These are phyloP conservation scores for Chironex yamaguchii DNA, from an alignment of 30 jellyfish, hydroid and myxozoan genomes.

Conservation along the genomic window DNA sequence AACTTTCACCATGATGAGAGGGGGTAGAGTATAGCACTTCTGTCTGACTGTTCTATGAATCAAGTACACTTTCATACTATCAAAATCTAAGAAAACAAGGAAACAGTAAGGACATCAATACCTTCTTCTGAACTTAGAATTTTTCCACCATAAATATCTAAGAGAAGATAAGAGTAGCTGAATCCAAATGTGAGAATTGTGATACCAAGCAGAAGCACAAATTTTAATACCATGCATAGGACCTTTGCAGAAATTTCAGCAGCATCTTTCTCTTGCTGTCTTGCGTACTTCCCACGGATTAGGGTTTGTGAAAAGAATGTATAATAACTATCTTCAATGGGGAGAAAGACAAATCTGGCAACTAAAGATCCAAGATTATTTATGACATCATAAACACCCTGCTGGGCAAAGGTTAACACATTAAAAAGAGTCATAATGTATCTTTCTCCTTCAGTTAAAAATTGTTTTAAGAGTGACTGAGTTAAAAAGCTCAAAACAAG, in stretches of 20 bases:
- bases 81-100: not conserved
- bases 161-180: conserved; percentile 82
- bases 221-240: conserved; percentile 74
- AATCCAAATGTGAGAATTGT: conserved; percentile 89
- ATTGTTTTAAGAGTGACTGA: conserved; percentile 91
- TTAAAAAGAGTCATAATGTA: conserved; percentile 89
- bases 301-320: conserved; percentile 83
- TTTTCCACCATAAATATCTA: conserved; percentile 95
- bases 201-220: conserved; percentile 85
- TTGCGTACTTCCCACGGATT: conserved; percentile 64
- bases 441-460: conserved; percentile 94
- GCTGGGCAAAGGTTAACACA: conserved; percentile 79
- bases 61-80: too few species aligned
- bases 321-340: conserved; percentile 95
- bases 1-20: too few species aligned
- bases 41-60: too few species aligned
- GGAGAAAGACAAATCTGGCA: conserved; percentile 94
- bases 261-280: conserved; percentile 6
- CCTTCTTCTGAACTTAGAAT: conserved; percentile 89
- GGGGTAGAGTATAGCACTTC: too few species aligned
- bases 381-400: conserved; percentile 92
- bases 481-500: conserved; percentile 82
- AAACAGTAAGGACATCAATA: not conserved
- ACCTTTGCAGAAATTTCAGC: conserved; percentile 69
- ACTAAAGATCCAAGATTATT: conserved; percentile 95